Evolutionary conservation across 2,113 vertebrate genomes (phyloP), one percentile per base, ranked within the genome.

Genomic region (Raja brachyura): DNA sequence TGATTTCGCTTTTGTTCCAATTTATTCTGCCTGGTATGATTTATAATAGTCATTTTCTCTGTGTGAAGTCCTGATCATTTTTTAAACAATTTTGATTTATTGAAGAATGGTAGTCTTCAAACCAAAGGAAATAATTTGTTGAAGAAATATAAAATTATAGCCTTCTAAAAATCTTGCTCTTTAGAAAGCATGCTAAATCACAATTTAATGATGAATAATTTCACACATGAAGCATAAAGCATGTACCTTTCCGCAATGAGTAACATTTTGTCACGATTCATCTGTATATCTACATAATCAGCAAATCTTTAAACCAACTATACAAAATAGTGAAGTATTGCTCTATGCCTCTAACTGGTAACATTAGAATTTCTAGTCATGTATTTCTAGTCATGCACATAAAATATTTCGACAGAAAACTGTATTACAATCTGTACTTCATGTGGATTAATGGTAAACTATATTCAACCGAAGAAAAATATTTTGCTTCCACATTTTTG

Each of bases 21-120:
- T n/a, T n/a, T n/a, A n/a, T n/a, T n/a, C n/a, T n/a, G n/a, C n/a
- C 95, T 98, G 98, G 99, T 99, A 96, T 95, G 95, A 70, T 59
- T 54, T 93, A 4, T 85, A 86, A 63, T 88, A 88, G 56, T 85
- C 25, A 85, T n/a, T 85, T 59, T n/a, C 56, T 61, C 22, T 61
- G 10, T 18, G 59, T 86, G 28, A 61, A 59, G 22, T 25, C 81
- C 56, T 86, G 3, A 56, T 11, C 54, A 14, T 16, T 68, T 68
- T 68, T 68, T 68, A 9, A 16, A 68, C 39, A 68, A 68, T 68
- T 68, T 68, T 68, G 10, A 16, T 68, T 68, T 11, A 16, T 68
- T 9, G 9, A 2, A 48, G 66, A 48, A 48, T 48, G 39, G 39
- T 48, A 48, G 39, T 48, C 39, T 48, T 28, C 10, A 85, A 61